Percentiles rank a stretch among this genome's conserved stretches.
Conservation (phyloP, 2,113 vertebrate species). For the Herpailurus yagouaroundi region DNA sequence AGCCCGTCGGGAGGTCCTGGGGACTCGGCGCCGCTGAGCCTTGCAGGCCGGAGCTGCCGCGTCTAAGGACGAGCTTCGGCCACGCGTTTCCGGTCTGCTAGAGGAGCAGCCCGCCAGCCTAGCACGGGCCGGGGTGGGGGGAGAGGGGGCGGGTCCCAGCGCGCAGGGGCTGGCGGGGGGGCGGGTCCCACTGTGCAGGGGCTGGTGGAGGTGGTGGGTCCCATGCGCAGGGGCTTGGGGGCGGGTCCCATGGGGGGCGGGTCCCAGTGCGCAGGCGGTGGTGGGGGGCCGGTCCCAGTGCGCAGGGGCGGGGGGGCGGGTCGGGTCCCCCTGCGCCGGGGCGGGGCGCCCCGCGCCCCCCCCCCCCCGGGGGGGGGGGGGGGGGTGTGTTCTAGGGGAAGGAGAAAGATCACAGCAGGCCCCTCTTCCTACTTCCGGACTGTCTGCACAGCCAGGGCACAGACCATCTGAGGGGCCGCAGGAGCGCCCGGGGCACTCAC, state of each 20-base stretch:
- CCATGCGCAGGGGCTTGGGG: not conserved
- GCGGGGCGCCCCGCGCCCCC: too few relatives aligned
- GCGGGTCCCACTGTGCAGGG: rapidly evolving
- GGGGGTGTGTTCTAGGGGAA: not conserved
- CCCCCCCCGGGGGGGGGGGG: too few relatives aligned
- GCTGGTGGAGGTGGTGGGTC: not conserved
- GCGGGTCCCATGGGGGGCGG: too few relatives aligned
- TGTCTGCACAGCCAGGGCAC: not conserved
- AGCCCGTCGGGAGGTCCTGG: not conserved
- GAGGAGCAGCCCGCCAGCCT: not conserved
- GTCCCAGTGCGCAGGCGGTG: not conserved
- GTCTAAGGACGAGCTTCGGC: rapidly evolving
- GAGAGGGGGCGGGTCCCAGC: too few relatives aligned
- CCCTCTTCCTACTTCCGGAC: not conserved
- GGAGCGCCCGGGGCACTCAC: not conserved
- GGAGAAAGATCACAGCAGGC: not conserved
- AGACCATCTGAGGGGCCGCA: not conserved
- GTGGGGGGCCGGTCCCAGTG: too few relatives aligned
- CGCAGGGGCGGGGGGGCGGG: not conserved
- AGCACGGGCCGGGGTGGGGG: not conserved
- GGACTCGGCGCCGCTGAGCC: not conserved
- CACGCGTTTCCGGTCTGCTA: rapidly evolving
- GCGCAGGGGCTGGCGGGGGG: not conserved
- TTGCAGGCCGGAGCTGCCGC: rapidly evolving
- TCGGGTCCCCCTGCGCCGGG: too few relatives aligned